phyloP scores from a whole-genome alignment of 1,140 invertebrate genomes.

The Doryteuthis pealeii region DNA sequence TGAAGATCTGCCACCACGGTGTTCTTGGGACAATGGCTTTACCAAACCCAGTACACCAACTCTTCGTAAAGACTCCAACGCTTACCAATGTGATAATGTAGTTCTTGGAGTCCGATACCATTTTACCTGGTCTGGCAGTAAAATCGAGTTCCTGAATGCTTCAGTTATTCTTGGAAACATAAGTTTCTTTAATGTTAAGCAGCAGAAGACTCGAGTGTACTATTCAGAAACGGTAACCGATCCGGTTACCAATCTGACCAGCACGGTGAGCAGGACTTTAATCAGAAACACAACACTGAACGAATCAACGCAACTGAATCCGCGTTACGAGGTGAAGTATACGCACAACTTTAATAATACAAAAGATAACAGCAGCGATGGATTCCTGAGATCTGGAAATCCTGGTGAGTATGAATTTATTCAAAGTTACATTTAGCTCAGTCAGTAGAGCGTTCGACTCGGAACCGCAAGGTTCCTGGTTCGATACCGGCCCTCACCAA shows the following conservation, averaged over 20 bases:
- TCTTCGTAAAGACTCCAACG: background rate
- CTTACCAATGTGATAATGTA: constrained; percentile 23
- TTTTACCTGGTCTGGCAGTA: constrained; percentile 27
- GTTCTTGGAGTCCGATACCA: constrained; percentile 39
- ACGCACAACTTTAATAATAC: background rate
- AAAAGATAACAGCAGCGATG: background rate
- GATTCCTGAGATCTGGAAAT: background rate
- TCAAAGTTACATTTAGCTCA: no score
- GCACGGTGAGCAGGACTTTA: background rate
- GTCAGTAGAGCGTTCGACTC: no score
- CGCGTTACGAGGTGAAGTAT: background rate
- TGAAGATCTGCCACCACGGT: constrained; percentile 22
- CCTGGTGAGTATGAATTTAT: background rate
- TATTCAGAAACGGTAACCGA: background rate
- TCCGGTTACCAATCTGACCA: background rate
- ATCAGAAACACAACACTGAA: background rate
- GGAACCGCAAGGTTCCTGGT: no score
- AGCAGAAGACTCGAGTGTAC: background rate
- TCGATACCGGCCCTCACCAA: no score
- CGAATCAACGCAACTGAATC: background rate
- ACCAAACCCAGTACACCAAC: constrained; percentile 20
- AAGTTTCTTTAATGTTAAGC: background rate
- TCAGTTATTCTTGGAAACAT: constrained; percentile 27
- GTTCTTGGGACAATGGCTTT: constrained; percentile 33
- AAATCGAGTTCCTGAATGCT: constrained; percentile 27